These are phyloP conservation scores for Drosophila tanythrix DNA, from an alignment of 2,888 invertebrate genomes.

Conservation along the genomic window DNA sequence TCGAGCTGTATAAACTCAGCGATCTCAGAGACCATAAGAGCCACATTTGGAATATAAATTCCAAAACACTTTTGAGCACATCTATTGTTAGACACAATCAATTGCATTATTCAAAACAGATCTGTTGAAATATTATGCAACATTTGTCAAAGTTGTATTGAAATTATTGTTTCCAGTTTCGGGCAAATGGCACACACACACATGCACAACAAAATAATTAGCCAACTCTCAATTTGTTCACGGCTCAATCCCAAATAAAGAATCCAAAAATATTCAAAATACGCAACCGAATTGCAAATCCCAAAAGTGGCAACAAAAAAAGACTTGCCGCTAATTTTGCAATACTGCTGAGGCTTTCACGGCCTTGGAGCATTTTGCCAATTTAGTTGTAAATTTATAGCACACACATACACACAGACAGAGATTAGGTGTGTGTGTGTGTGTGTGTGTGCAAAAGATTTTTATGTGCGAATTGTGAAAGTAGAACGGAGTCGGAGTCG, in stretches of 20 bases:
- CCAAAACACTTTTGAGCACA: neutral
- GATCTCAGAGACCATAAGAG: neutral
- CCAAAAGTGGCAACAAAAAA: slow-evolving; percentile 14
- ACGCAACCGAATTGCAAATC: slow-evolving; percentile 19
- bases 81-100: neutral
- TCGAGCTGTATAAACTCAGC: neutral
- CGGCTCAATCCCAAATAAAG: slow-evolving; percentile 5
- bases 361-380: slow-evolving; percentile 56
- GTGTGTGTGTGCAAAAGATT: slow-evolving; percentile 37
- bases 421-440: slow-evolving; percentile 51
- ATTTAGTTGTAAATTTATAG: slow-evolving; percentile 72
- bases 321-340: slow-evolving; percentile 52
- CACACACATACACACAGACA: slow-evolving; percentile 31
- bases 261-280: slow-evolving; percentile 9
- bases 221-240: slow-evolving; percentile 10
- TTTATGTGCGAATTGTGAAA: slow-evolving; percentile 53
- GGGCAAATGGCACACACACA: neutral
- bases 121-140: neutral
- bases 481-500: slow-evolving; percentile 13
- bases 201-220: slow-evolving; percentile 50
- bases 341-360: slow-evolving; percentile 54
- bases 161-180: neutral
- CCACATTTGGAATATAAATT: neutral
- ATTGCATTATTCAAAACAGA: neutral
- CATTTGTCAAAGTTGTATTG: neutral